A percentile compares a stretch with the other conserved stretches of the same genome.
Evolutionary conservation across 2,113 vertebrate species (phyloP).

Genomic region (Psilopsiagon aymara): DNA sequence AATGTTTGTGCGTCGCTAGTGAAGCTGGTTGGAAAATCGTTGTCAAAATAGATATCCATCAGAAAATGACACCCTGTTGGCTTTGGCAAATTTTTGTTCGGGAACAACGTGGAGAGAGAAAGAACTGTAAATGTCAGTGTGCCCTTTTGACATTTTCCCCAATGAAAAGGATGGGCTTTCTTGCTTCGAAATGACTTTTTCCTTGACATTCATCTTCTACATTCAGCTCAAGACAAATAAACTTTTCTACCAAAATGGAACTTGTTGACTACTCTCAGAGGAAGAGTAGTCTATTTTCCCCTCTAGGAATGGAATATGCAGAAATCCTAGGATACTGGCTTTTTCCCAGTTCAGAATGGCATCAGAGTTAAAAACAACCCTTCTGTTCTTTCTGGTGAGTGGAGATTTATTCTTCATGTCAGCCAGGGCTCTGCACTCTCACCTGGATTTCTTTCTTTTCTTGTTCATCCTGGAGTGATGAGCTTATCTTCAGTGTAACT

Average conservation of each 20-base stretch:
- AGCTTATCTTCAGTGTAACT: neutral
- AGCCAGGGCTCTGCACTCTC: neutral
- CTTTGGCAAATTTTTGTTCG: constrained; percentile 62
- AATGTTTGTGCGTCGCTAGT: constrained; percentile 9
- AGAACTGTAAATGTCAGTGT: constrained; percentile 61
- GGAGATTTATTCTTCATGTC: neutral
- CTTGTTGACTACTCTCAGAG: neutral
- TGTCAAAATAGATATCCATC: constrained; percentile 63
- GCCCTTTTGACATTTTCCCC: constrained; percentile 67
- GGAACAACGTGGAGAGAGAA: constrained; percentile 46
- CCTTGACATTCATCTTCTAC: constrained; percentile 67
- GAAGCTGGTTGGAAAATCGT: constrained; percentile 32
- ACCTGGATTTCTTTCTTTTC: neutral
- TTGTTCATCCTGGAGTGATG: neutral
- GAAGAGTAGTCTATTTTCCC: neutral
- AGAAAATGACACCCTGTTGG: constrained; percentile 43
- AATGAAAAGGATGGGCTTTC: constrained; percentile 34
- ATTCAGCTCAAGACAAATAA: constrained; percentile 49
- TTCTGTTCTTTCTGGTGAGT: neutral
- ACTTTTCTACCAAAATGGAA: constrained; percentile 8
- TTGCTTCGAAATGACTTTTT: constrained; percentile 54
- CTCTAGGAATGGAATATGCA: neutral
- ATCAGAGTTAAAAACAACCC: accelerated
- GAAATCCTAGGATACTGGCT: neutral
- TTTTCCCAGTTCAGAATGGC: neutral